phyloP scores from a whole-genome alignment of 2,797 vertebrate species.

The Ctenochaetus hawaiiensis region DNA sequence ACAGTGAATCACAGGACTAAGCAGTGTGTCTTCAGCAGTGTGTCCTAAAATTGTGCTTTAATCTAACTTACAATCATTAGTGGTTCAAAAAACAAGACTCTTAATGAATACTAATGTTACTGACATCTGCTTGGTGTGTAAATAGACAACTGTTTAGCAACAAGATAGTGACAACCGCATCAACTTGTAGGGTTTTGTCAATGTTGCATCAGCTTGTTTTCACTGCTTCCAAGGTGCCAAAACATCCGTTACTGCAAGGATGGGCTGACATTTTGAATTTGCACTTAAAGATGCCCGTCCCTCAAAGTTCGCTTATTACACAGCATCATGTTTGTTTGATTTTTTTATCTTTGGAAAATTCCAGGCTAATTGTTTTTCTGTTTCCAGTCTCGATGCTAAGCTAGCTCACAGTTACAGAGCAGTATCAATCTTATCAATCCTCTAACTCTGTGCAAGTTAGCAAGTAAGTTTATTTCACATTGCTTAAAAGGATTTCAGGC shows the following conservation, averaged over 20 bases:
- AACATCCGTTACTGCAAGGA: not conserved
- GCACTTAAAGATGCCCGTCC: no score
- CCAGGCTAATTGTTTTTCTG: not conserved
- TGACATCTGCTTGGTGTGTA: not conserved
- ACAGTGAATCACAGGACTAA: not conserved
- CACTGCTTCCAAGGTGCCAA: not conserved
- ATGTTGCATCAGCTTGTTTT: not conserved
- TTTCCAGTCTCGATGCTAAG: not conserved
- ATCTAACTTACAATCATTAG: no score
- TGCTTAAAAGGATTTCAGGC: not conserved
- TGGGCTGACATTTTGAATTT: no score
- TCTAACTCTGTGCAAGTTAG: constrained; percentile 1
- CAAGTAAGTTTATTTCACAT: not conserved
- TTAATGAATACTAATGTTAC: no score
- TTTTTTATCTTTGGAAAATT: not conserved
- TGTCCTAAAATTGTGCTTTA: not conserved
- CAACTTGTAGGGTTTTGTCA: not conserved
- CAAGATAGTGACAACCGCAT: not conserved
- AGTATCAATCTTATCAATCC: not conserved
- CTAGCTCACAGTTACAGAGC: not conserved
- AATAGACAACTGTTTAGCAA: not conserved
- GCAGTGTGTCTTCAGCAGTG: no score
- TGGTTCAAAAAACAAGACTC: no score
- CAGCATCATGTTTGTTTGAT: not conserved
- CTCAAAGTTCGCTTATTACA: no score